Evolutionary conservation across 2,797 vertebrate genomes (phyloP).

Genomic region (Poeciliopsis paucimaculata): DNA sequence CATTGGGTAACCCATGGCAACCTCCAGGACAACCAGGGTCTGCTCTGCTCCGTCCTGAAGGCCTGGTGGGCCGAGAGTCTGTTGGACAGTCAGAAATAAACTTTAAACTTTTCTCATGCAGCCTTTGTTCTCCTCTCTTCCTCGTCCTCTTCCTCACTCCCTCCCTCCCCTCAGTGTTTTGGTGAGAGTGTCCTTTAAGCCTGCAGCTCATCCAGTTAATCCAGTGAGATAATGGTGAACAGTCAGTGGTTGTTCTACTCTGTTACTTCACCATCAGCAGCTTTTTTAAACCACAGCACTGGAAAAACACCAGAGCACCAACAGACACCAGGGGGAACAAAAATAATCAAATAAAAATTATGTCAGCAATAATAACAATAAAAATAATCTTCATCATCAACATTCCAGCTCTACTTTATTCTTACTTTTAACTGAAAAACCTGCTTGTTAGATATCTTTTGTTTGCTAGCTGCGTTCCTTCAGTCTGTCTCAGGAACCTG

Average conservation of each 20-base stretch:
- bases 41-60: background rate
- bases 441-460: background rate
- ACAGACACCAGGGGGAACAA: background rate
- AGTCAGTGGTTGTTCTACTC: constrained; percentile 9
- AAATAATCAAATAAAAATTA: too few relatives aligned
- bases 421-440: background rate
- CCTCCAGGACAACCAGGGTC: background rate
- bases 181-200: constrained; percentile 38
- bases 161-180: constrained; percentile 2
- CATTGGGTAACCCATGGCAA: background rate
- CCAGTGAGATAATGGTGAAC: constrained; percentile 15
- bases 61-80: background rate
- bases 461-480: background rate
- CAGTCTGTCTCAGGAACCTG: background rate
- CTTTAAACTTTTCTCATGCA: background rate
- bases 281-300: constrained; percentile 11
- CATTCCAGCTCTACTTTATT: background rate
- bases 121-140: background rate
- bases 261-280: constrained; percentile 18
- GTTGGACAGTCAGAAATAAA: background rate
- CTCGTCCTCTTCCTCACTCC: background rate
- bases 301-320: background rate
- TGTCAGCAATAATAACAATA: background rate
- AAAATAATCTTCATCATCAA: background rate
- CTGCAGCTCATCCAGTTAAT: constrained; percentile 34